Base-by-base conservation (phyloP, 2,888 invertebrate species). In the Tetranychus piercei region DNA sequence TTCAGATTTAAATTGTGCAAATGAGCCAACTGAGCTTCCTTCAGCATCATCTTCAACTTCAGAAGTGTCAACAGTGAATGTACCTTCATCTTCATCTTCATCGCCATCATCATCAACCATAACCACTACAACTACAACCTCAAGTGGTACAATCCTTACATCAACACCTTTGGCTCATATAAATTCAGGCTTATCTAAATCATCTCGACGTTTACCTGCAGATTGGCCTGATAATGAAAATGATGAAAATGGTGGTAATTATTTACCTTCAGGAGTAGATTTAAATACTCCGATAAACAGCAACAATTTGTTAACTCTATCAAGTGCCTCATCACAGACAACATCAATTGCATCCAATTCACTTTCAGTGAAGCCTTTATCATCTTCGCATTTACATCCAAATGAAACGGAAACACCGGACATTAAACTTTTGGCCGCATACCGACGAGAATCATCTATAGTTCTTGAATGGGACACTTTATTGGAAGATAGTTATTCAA, bases 391-490 rank as follows among this genome's bases (percentile, higher is more conserved):
- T 44, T 71, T 44, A 15, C 20, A 11, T 34, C 44, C 44, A 15
- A 44, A 23, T 71, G 23, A 23, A 45, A 43, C 43, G 20, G n/a
- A 20, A 71, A 71, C 9, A 44, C 44, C 43, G 34, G 75, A 72
- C 44, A 44, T 11, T 8, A 55, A 55, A 71, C 73, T 78, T 43
- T 72, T 77, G 6, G 77, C 78, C 23, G 77, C 77, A 11, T 77
- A 72, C 81, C 85, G 90, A 78, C 90, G 91, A 82, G 92, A 80
- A 71, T 80, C 80, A 75, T 80, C 92, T 0, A 90, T 94, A 23
- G 89, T 92, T 79, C 91, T 94, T 78, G 90, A 92, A 81, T 94
- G 93, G 93, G 91, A 91, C 80, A 70, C 65, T 15, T 22, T 69
- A 23, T 64, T 44, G 20, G 22, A 89, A 0, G 91, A 91, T 81